Base-by-base conservation (phyloP, 2,797 vertebrate species). In the Hyperoplus immaculatus region DNA sequence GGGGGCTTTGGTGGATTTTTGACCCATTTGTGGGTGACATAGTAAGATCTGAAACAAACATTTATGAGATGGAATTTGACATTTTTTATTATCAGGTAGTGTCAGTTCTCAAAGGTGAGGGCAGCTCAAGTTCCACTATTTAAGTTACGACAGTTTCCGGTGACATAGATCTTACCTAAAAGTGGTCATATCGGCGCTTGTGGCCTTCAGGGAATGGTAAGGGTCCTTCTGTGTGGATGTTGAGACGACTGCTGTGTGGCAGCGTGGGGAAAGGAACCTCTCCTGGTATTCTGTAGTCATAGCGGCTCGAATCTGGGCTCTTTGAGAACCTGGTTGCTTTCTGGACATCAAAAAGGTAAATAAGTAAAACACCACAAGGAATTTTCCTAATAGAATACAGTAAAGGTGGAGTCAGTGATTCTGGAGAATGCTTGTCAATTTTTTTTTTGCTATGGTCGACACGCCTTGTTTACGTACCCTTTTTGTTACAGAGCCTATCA, bases 251-350 rank as follows among this genome's bases (percentile, higher is more conserved):
- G 56, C 0, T 0, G 3, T 38, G 49, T 63, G 10, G 43, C 41
- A 21, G 51, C 8, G 8, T 0, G 77, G 76, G 7, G 49, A 50
- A 1, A 38, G n/a, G 64, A 85, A 93, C 59, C 49, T 84, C 6
- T 84, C 84, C 82, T 79, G 86, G 74, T 92, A 89, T 77, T 92
- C 87, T 3, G 90, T 92, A 65, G 56, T 68, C 59, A 72, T 69
- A 53, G 43, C 4, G 54, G 13, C 4, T 12, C 8, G n/a, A 4
- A 49, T 29, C 11, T 41, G 78, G 7, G 42, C 12, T 53, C 38
- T 83, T 45, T 38, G 53, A 21, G 55, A 2, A 53, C 47, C n/a
- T 2, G 4, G 8, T 1, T 46, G 67, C 29, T 38, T 74, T 72
- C 90, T 93, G 70, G 8, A 72, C 46, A 54, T 16, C 6, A 42